phyloP scores from a whole-genome alignment of 2,113 vertebrate species.

The Microtus ochrogaster region DNA sequence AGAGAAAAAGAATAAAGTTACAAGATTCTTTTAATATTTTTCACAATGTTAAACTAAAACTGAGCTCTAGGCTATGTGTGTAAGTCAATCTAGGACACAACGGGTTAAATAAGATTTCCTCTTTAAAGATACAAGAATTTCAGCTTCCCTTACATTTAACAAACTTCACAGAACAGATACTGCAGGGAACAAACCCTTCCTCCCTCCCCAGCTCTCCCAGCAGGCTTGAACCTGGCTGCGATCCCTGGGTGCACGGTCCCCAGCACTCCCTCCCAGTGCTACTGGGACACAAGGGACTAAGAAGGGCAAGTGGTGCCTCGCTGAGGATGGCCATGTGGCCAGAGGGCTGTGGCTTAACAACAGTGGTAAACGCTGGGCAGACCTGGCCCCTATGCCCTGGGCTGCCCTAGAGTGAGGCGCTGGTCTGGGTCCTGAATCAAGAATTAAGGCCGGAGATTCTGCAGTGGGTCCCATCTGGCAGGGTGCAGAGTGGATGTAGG shows the following conservation, averaged over 20 bases:
- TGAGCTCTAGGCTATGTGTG: slow-evolving; percentile 94
- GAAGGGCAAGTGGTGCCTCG: neutral
- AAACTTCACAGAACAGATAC: slow-evolving; percentile 92
- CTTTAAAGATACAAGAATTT: slow-evolving; percentile 94
- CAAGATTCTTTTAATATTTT: slow-evolving; percentile 92
- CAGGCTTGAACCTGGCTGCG: slow-evolving; percentile 82
- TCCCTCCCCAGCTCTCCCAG: slow-evolving; percentile 74
- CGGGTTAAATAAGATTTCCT: slow-evolving; percentile 96
- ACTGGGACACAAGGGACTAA: slow-evolving; percentile 31
- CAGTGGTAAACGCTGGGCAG: slow-evolving; percentile 78
- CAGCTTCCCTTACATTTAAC: slow-evolving; percentile 92
- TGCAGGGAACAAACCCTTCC: slow-evolving; percentile 87
- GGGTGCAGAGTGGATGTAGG: slow-evolving; percentile 27
- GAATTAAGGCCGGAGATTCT: slow-evolving; percentile 82
- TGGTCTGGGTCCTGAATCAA: slow-evolving; percentile 79
- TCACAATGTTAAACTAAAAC: slow-evolving; percentile 96
- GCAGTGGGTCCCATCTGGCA: slow-evolving; percentile 69
- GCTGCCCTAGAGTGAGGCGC: slow-evolving; percentile 67
- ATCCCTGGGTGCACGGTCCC: slow-evolving; percentile 75
- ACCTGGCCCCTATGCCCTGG: slow-evolving; percentile 66
- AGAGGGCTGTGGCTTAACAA: slow-evolving; percentile 73
- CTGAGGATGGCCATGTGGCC: slow-evolving; percentile 69
- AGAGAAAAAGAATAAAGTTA: slow-evolving; percentile 92
- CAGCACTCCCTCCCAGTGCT: slow-evolving; percentile 66
- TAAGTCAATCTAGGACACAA: slow-evolving; percentile 97